These are phyloP conservation scores for Leucoraja ocellata DNA, from an alignment of 2,797 vertebrate species.

Conservation along the genomic window DNA sequence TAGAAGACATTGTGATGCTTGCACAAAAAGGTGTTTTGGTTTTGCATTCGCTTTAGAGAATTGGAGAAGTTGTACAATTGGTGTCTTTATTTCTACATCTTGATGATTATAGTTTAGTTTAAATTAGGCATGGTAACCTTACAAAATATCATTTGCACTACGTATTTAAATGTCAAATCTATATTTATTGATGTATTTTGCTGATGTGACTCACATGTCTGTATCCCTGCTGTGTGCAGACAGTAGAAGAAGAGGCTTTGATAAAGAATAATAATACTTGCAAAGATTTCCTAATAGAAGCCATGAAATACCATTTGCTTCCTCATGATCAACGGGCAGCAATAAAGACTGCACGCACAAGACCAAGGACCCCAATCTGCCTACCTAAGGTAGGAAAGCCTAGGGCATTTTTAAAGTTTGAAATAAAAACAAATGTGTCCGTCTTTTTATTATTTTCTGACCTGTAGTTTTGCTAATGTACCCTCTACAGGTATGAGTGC, in stretches of 20 bases:
- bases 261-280: conserved; percentile 98
- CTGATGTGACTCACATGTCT: conserved; percentile 26
- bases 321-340: conserved; percentile 86
- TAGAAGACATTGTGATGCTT: not conserved
- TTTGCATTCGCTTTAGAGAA: not conserved
- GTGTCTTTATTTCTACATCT: not conserved
- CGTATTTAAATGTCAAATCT: not conserved
- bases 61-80: not conserved
- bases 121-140: not conserved
- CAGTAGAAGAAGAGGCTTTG: conserved; percentile 88
- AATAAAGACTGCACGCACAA: conserved; percentile 88
- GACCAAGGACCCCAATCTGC: conserved; percentile 85
- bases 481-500: not conserved
- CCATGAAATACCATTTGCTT: conserved; percentile 94
- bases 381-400: conserved; percentile 76
- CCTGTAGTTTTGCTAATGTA: conserved; percentile 19
- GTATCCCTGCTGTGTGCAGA: conserved; percentile 59
- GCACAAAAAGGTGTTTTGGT: too few relatives aligned
- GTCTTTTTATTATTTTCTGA: not conserved
- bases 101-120: not conserved
- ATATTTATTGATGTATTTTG: not conserved
- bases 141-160: not conserved
- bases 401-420: conserved; percentile 6
- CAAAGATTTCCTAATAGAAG: conserved; percentile 94
- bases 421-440: not conserved